Conservation (phyloP, 2,888 invertebrate genomes). For the Patella depressa region DNA sequence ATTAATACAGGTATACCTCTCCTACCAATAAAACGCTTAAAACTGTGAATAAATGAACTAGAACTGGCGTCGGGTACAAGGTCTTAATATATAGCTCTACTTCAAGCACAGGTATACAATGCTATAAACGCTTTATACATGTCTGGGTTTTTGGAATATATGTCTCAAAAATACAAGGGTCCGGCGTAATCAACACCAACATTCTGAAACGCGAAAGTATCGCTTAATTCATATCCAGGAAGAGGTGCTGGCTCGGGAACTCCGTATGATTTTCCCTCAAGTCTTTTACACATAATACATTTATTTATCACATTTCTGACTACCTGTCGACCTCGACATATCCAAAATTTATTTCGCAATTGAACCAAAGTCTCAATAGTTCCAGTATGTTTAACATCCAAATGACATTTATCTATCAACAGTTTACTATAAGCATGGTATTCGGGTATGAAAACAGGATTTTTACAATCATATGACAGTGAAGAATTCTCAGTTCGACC, state of each 20-base stretch:
- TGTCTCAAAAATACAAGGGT: background rate
- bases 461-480: background rate
- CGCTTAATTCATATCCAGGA: background rate
- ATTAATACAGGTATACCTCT: background rate
- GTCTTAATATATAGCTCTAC: background rate
- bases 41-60: background rate
- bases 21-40: conserved; percentile 3
- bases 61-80: background rate
- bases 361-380: background rate
- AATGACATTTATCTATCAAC: background rate
- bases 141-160: background rate
- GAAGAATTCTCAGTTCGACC: background rate
- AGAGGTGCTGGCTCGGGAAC: background rate
- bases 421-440: conserved; percentile 1
- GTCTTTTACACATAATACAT: background rate
- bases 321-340: background rate
- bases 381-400: background rate
- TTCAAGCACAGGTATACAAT: background rate
- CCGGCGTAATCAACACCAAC: background rate
- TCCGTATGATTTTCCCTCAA: background rate
- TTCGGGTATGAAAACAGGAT: background rate
- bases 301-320: background rate
- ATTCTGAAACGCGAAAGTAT: background rate
- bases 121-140: background rate
- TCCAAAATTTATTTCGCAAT: background rate